Percentiles rank a stretch among this genome's conserved stretches.
These are phyloP conservation scores for Drosophila pectinifera DNA, from an alignment of 1,140 invertebrate genomes.

Conservation along the genomic window DNA sequence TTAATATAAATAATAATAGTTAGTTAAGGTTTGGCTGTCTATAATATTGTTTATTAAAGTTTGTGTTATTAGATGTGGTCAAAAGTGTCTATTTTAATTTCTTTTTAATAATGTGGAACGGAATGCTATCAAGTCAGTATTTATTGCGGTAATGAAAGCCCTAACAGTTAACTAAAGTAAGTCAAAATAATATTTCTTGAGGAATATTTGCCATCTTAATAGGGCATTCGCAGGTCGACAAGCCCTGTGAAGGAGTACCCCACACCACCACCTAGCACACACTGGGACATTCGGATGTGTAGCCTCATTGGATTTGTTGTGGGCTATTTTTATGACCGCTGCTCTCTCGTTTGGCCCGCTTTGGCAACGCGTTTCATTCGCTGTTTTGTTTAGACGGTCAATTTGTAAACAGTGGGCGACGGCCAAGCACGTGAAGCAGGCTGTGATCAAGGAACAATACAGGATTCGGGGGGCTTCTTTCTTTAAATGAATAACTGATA, in stretches of 20 bases:
- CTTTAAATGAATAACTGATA: constrained; percentile 8
- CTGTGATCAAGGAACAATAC: neutral
- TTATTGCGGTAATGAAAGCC: too few relatives aligned
- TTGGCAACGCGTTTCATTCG: constrained; percentile 41
- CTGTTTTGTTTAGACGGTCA: constrained; percentile 49
- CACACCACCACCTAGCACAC: neutral
- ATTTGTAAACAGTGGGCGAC: constrained; percentile 71
- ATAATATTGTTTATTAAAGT: neutral
- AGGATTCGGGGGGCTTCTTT: neutral
- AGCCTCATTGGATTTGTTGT: constrained; percentile 23
- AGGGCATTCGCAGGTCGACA: constrained; percentile 8
- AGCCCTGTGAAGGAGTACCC: neutral
- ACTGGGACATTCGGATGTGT: constrained; percentile 12
- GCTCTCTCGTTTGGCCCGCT: constrained; percentile 25
- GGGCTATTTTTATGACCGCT: constrained; percentile 53
- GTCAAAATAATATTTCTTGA: neutral
- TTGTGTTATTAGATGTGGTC: too few relatives aligned
- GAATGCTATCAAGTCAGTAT: too few relatives aligned
- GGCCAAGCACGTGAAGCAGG: constrained; percentile 48
- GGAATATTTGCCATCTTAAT: neutral
- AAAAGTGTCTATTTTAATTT: neutral
- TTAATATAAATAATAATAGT: too few relatives aligned
- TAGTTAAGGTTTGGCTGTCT: too few relatives aligned
- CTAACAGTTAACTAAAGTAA: too few relatives aligned
- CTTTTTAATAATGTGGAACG: neutral